phyloP scores from a whole-genome alignment of 2,888 invertebrate species.

The Chrysolina haemoptera region DNA sequence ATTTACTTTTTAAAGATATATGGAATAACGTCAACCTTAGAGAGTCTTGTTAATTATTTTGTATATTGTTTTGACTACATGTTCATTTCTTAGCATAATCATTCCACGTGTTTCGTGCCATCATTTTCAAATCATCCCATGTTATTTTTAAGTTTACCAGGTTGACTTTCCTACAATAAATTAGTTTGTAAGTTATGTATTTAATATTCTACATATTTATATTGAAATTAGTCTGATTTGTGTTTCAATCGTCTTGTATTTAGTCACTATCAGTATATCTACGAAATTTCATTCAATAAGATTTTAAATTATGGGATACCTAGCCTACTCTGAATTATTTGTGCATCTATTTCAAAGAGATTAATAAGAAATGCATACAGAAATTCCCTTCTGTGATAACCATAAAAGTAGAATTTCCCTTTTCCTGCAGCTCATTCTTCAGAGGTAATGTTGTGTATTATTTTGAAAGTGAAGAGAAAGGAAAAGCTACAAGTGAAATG shows the following conservation, averaged over 20 bases:
- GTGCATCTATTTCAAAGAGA: too few relatives aligned
- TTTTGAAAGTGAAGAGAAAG: too few relatives aligned
- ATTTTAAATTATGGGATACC: constrained; percentile 34
- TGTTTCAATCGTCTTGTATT: constrained; percentile 37
- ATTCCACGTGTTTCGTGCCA: constrained; percentile 26
- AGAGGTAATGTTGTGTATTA: too few relatives aligned
- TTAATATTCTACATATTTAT: constrained; percentile 45
- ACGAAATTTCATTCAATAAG: constrained; percentile 47
- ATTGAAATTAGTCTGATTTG: constrained; percentile 36
- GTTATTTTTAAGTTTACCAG: constrained; percentile 31
- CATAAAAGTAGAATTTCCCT: too few relatives aligned
- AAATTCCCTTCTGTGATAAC: too few relatives aligned
- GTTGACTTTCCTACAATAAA: constrained; percentile 44
- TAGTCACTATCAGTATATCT: constrained; percentile 39
- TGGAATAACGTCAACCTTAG: constrained; percentile 32
- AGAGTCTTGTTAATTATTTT: constrained; percentile 30
- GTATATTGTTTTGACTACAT: constrained; percentile 14
- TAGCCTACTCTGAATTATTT: background rate
- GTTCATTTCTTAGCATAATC: constrained; percentile 19
- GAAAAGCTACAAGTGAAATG: too few relatives aligned
- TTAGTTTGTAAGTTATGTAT: constrained; percentile 45
- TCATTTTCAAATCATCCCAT: constrained; percentile 15
- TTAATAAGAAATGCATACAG: too few relatives aligned
- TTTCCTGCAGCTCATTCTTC: too few relatives aligned
- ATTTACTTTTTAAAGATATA: constrained; percentile 10